Evolutionary conservation across 92 coral and sea anemone genomes (phyloP), one percentile per base, ranked within the genome.

Genomic region (Chrysogorgia sp.): DNA sequence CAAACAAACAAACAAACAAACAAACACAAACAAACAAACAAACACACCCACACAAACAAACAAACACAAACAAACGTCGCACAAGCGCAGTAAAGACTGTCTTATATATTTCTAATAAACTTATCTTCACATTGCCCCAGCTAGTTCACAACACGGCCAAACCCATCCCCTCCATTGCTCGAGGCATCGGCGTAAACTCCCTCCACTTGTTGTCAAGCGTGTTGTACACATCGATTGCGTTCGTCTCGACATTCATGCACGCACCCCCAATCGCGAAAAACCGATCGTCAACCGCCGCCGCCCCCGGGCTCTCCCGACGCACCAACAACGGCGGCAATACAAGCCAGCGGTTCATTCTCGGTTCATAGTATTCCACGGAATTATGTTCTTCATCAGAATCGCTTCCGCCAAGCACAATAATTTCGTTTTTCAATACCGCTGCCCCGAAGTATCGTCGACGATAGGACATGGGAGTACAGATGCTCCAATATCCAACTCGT

Each of bases 361-460:
- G 92, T 68, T 94, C 96, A 37, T 86, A 94, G 63, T 94, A 91
- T 72, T 94, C 98, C 25, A 94, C 96, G 10, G 98, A 94, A 71
- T 94, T 94, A 12, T 91, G 98, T 81, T 94, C 98, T 64, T 94
- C 97, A 10, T 94, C 98, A 67, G 88, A 87, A 81, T 94, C 97
- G 82, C 98, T 94, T 2, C 98, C 98, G 40, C 98, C 98, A 29
- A 89, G 82, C 12, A 89, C 98, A 65, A 89, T 83, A 50, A 94
- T 94, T 80, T 94, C 90, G 86, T 81, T 83, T 78, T 88, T 89
- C 34, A 94, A 87, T 20, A 89, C 92, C 67, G 97, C 93, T 23
- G 98, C 98, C 9, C 97, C 98, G 58, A 94, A 94, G 79, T 94
- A 94, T 50, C 98, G 92, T 63, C 98, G 74, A 60, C 97, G 83